Percentiles rank a stretch among this genome's conserved stretches.
These are phyloP conservation scores for Embidobia sp. DNA, from an alignment of 2,888 invertebrate species.

Conservation along the genomic window DNA sequence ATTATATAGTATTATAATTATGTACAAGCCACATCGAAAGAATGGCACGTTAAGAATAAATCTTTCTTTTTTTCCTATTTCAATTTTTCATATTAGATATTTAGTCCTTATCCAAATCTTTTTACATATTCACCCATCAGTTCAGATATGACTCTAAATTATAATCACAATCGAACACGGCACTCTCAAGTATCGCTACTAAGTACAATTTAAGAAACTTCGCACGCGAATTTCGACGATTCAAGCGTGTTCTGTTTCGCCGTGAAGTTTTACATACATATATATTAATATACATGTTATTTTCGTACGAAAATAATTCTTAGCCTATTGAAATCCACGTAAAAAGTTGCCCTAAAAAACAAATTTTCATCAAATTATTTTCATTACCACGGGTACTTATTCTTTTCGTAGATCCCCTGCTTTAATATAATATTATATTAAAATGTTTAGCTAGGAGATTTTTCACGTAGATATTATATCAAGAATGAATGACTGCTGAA, in stretches of 20 bases:
- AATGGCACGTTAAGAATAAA: conserved; percentile 81
- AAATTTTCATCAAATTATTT: too few relatives aligned
- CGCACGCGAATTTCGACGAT: conserved; percentile 25
- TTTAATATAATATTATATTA: too few relatives aligned
- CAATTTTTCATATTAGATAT: conserved; percentile 72
- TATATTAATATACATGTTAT: conserved; percentile 12
- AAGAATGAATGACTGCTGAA: too few relatives aligned
- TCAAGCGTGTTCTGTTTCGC: conserved; percentile 5
- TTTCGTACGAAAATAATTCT: too few relatives aligned
- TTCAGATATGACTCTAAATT: conserved; percentile 64
- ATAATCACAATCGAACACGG: conserved; percentile 76
- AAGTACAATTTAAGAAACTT: conserved; percentile 74
- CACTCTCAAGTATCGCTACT: conserved; percentile 74
- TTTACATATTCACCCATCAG: conserved; percentile 42
- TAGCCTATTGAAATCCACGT: too few relatives aligned
- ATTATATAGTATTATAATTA: conserved; percentile 71
- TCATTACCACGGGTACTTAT: too few relatives aligned
- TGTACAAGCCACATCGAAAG: conserved; percentile 79
- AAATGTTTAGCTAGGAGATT: too few relatives aligned
- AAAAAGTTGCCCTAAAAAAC: too few relatives aligned
- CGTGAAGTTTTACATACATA: conserved; percentile 35
- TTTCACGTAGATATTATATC: too few relatives aligned
- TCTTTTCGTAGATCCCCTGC: too few relatives aligned
- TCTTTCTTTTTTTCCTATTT: conserved; percentile 75
- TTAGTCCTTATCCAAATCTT: conserved; percentile 1